phyloP scores from a whole-genome alignment of 2,113 vertebrate genomes.

The Myotis yumanensis region DNA sequence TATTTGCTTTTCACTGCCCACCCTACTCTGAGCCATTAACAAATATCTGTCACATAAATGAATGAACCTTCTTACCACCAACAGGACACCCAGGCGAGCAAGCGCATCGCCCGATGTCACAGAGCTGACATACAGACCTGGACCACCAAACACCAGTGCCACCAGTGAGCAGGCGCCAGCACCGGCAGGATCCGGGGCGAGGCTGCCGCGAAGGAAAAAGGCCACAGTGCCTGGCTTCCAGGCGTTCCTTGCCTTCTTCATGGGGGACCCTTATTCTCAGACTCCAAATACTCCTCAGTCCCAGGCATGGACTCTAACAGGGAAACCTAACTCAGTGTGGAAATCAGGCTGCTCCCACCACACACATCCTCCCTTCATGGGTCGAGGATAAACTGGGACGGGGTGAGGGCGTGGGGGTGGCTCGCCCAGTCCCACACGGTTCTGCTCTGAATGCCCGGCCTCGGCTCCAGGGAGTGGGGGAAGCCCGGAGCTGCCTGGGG shows the following conservation, averaged over 20 bases:
- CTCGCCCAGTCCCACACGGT: not conserved
- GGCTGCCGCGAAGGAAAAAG: not conserved
- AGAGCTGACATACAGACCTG: accelerated
- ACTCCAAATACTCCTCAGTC: not conserved
- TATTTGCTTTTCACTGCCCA: not conserved
- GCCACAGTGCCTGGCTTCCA: accelerated
- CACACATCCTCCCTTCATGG: accelerated
- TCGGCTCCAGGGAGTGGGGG: accelerated
- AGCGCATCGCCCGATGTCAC: not conserved
- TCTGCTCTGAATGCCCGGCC: accelerated
- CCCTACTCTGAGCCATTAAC: not conserved
- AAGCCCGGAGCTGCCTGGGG: no score
- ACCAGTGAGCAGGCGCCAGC: accelerated
- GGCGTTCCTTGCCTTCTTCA: not conserved
- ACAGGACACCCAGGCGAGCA: not conserved
- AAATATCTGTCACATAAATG: not conserved
- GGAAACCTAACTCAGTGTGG: not conserved
- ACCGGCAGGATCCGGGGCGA: accelerated
- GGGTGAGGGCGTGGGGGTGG: no score
- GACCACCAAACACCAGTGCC: accelerated
- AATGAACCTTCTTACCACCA: not conserved
- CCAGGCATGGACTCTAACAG: not conserved
- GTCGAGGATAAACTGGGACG: accelerated
- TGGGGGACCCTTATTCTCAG: not conserved
- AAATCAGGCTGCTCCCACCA: not conserved